phyloP scores from a whole-genome alignment of 2,113 vertebrate genomes.

The Alouatta palliata region DNA sequence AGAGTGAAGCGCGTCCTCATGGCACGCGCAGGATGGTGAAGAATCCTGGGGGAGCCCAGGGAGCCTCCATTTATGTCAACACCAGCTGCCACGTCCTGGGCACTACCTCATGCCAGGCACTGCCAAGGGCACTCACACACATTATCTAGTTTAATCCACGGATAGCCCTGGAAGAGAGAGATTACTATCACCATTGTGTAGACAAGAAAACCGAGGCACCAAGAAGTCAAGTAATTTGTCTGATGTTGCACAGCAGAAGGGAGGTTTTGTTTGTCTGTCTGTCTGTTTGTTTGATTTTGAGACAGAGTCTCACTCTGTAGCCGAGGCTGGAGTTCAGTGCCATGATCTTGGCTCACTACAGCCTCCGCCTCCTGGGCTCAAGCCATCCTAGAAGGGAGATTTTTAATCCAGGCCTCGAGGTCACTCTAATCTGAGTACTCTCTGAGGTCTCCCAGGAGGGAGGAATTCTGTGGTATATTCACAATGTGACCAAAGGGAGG shows the following conservation, averaged over 20 bases:
- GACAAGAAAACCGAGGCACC: not conserved
- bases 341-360: too few relatives aligned
- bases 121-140: fast-evolving
- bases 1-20: not conserved
- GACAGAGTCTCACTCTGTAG: too few relatives aligned
- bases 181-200: not conserved
- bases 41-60: not conserved
- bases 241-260: not conserved
- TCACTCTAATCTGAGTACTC: not conserved
- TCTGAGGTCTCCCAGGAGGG: not conserved
- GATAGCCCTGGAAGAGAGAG: not conserved
- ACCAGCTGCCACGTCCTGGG: not conserved
- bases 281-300: too few relatives aligned
- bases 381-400: not conserved
- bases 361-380: too few relatives aligned
- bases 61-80: not conserved
- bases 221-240: not conserved
- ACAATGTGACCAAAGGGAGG: not conserved
- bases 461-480: not conserved
- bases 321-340: too few relatives aligned
- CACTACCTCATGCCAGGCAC: not conserved
- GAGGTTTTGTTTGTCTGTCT: too few relatives aligned
- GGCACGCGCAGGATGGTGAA: fast-evolving
- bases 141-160: not conserved
- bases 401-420: not conserved